Conservation (phyloP, 2,888 invertebrate genomes). For the Gymnosoma rotundatum region DNA sequence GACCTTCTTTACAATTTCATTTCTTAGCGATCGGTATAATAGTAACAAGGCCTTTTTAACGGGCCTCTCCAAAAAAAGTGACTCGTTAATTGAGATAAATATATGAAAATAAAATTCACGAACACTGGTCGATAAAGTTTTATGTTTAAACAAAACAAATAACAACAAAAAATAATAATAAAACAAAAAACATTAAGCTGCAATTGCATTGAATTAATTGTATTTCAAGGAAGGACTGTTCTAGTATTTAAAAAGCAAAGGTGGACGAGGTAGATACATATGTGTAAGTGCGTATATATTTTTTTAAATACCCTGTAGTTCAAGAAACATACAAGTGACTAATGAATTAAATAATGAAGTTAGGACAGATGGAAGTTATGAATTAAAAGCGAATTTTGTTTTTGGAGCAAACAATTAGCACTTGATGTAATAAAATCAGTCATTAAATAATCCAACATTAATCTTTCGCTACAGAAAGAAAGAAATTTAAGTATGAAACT, state of each 20-base stretch:
- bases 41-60: too few species aligned
- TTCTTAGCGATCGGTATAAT: too few species aligned
- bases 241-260: neutral
- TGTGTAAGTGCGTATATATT: neutral
- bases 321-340: neutral
- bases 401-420: too few species aligned
- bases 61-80: too few species aligned
- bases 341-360: neutral
- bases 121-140: conserved; percentile 56
- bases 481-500: too few species aligned
- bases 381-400: too few species aligned
- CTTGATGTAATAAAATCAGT: too few species aligned
- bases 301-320: neutral
- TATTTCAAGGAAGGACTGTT: neutral
- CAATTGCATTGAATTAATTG: conserved; percentile 11
- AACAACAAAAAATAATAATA: neutral
- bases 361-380: too few species aligned
- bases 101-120: neutral
- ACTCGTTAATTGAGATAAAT: neutral
- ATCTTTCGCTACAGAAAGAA: too few species aligned
- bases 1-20: too few species aligned
- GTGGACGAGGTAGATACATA: neutral
- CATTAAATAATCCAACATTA: too few species aligned
- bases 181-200: conserved; percentile 4
- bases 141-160: conserved; percentile 44